Base-by-base conservation (phyloP, 2,888 invertebrate species). In the Euplexia lucipara region DNA sequence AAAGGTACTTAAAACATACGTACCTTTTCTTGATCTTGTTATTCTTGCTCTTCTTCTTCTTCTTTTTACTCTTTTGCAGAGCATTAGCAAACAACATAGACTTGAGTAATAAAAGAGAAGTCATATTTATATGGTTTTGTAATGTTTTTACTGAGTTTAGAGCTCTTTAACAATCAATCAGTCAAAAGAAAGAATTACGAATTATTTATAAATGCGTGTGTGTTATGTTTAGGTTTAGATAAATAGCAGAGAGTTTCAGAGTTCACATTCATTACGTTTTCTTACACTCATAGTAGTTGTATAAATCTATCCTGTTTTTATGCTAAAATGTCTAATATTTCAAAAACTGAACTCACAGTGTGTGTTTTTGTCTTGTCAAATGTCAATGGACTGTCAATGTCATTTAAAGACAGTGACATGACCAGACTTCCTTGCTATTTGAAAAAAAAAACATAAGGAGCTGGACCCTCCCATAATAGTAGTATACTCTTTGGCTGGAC, bases 21-120 rank as follows among this genome's bases (percentile, higher is more conserved):
- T 86, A 92, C 91, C 75, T 52, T 86, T 90, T 90, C 41, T 84
- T 89, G n/a, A 84, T 68, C 65, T 88, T 88, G 18, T 67, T 68
- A 81, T 87, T 91, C 71, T 89, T 92, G 74, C 88, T 91, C 71
- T 88, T 68, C 82, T 87, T 91, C 71, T 89, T 92, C 75, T 89
- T 91, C 71, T 88, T 91, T 70, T 90, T 92, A 41, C 83, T 86
- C 70, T 89, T 90, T 62, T 92, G 86, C 67, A 92, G 76, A 54
- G 90, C 89, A 70, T 90, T 92, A 59, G 92, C 91, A 74, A 91
- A 88, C 69, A 95, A 77, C 89, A 95, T 90, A 20, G 94, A 93
- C 67, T 94, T 93, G 37, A 94, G 75, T 75, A 94, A 78, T 61
- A 95, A 75, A 64, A 94, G 85, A 10, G 94, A 93, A 77, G 92